phyloP scores from a whole-genome alignment of 2,797 vertebrate species.

The Squalus acanthias region DNA sequence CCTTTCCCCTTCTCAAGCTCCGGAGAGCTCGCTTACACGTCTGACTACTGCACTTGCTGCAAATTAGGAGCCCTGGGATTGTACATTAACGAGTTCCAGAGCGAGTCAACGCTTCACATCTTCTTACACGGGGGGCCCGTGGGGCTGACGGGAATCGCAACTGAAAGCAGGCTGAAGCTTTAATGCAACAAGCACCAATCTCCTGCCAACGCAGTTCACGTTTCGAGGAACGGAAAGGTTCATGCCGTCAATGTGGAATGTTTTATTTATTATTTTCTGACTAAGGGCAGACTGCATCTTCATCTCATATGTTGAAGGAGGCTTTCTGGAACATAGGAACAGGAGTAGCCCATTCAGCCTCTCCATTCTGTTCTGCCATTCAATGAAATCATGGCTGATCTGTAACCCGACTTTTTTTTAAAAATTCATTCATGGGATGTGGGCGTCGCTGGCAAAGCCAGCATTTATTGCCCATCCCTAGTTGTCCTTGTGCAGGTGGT shows the following conservation, averaged over 20 bases:
- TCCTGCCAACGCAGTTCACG: neutral
- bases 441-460: too few relatives aligned
- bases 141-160: neutral
- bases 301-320: neutral
- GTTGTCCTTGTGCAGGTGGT: too few relatives aligned
- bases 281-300: neutral
- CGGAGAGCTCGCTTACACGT: neutral
- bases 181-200: neutral
- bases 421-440: too few relatives aligned
- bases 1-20: neutral
- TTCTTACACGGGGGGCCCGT: neutral
- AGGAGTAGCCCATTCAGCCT: too few relatives aligned
- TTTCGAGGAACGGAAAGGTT: neutral
- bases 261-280: neutral
- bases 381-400: too few relatives aligned
- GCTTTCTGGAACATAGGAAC: too few relatives aligned
- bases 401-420: too few relatives aligned
- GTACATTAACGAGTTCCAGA: conserved; percentile 10
- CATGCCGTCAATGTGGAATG: neutral
- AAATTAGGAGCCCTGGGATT: conserved; percentile 5
- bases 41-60: neutral
- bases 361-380: too few relatives aligned
- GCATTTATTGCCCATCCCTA: too few relatives aligned
- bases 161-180: neutral
- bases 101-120: neutral